Evolutionary conservation across 2,113 vertebrate species (phyloP).

Genomic region (Sigmodon hispidus): DNA sequence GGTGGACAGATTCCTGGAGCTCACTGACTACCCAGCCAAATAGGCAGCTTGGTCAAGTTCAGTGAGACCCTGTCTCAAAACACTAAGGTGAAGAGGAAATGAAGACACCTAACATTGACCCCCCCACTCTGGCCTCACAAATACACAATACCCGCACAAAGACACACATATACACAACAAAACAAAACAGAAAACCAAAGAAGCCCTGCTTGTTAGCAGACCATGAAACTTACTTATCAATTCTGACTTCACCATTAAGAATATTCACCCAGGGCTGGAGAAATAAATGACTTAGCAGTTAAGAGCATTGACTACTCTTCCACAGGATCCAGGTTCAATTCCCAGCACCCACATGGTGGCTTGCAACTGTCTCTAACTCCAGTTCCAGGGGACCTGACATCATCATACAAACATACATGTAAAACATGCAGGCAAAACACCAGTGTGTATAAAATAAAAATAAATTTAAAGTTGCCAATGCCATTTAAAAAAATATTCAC

Average conservation of each 20-base stretch:
- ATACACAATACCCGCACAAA: not conserved
- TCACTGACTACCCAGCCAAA: not conserved
- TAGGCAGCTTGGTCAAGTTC: not conserved
- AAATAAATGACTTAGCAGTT: too few relatives aligned
- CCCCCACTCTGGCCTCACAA: too few relatives aligned
- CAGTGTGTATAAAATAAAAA: too few relatives aligned
- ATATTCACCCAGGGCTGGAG: not conserved
- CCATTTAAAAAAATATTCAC: not conserved
- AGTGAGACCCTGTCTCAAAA: not conserved
- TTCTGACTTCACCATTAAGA: not conserved
- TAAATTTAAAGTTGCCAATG: too few relatives aligned
- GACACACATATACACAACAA: not conserved
- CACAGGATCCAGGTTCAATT: too few relatives aligned
- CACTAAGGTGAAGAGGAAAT: not conserved
- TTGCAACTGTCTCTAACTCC: too few relatives aligned
- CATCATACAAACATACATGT: too few relatives aligned
- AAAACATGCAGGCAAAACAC: too few relatives aligned
- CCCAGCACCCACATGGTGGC: too few relatives aligned
- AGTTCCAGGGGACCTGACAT: too few relatives aligned
- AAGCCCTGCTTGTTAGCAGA: not conserved
- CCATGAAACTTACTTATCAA: not conserved
- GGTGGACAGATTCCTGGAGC: not conserved
- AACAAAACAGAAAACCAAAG: not conserved
- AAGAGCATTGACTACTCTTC: too few relatives aligned
- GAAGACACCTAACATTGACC: not conserved